phyloP scores from a whole-genome alignment of 1,140 invertebrate species.

The Leptinotarsa undecemlineata region DNA sequence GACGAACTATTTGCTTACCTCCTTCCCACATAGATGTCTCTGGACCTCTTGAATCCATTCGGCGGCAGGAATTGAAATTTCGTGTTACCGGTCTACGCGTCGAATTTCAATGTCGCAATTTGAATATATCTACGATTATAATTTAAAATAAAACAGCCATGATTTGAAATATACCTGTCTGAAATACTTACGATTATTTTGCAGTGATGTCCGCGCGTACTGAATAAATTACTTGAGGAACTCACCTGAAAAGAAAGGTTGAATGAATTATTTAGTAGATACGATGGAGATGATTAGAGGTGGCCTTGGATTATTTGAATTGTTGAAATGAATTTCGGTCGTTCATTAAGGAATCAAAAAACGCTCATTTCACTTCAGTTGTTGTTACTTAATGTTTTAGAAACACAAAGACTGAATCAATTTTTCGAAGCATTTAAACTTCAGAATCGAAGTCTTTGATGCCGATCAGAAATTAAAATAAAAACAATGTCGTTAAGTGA shows the following conservation, averaged over 20 bases:
- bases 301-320: too few species aligned
- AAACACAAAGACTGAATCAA: too few species aligned
- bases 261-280: too few species aligned
- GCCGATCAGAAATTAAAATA: too few species aligned
- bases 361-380: too few species aligned
- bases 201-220: background rate
- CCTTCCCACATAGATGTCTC: background rate
- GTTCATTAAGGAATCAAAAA: too few species aligned
- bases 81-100: background rate
- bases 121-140: background rate
- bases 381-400: too few species aligned
- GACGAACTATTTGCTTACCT: background rate
- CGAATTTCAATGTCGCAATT: constrained; percentile 2
- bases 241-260: constrained; percentile 3
- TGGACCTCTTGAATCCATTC: background rate
- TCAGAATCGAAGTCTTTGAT: too few species aligned
- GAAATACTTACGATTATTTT: background rate
- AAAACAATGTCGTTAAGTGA: too few species aligned
- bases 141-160: background rate
- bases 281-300: too few species aligned
- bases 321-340: too few species aligned
- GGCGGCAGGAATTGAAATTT: background rate
- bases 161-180: background rate
- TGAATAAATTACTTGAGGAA: background rate
- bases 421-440: too few species aligned